phyloP scores from a whole-genome alignment of 2,888 invertebrate genomes.

The Tenthredo amoena region DNA sequence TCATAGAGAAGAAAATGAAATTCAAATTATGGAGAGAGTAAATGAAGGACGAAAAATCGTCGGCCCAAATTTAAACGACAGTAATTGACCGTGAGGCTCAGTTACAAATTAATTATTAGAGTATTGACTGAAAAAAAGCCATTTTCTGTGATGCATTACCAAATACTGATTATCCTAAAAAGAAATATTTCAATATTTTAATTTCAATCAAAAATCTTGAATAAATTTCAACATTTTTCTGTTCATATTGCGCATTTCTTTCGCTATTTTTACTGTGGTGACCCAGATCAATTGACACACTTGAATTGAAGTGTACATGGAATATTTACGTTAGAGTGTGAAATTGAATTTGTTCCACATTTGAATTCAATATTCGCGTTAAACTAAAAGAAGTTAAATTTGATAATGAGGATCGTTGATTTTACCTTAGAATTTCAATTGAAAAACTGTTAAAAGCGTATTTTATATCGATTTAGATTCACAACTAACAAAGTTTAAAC shows the following conservation, averaged over 20 bases:
- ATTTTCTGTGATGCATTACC: constrained; percentile 23
- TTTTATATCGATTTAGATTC: neutral
- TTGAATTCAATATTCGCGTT: neutral
- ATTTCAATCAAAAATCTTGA: neutral
- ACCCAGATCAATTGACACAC: neutral
- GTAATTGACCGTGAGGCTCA: neutral
- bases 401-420: neutral
- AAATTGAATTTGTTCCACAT: constrained; percentile 32
- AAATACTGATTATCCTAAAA: neutral
- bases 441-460: neutral
- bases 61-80: neutral
- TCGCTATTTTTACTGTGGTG: constrained; percentile 6
- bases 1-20: neutral
- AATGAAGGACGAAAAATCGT: neutral
- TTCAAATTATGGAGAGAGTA: neutral
- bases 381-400: constrained; percentile 16
- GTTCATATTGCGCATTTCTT: neutral
- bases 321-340: neutral
- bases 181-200: neutral
- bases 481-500: neutral
- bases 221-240: neutral
- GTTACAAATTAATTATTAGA: neutral
- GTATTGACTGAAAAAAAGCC: constrained; percentile 5
- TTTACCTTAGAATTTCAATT: neutral
- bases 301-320: neutral